These are phyloP conservation scores for Nemotelus nigrinus DNA, from an alignment of 2,888 invertebrate genomes.

Conservation along the genomic window DNA sequence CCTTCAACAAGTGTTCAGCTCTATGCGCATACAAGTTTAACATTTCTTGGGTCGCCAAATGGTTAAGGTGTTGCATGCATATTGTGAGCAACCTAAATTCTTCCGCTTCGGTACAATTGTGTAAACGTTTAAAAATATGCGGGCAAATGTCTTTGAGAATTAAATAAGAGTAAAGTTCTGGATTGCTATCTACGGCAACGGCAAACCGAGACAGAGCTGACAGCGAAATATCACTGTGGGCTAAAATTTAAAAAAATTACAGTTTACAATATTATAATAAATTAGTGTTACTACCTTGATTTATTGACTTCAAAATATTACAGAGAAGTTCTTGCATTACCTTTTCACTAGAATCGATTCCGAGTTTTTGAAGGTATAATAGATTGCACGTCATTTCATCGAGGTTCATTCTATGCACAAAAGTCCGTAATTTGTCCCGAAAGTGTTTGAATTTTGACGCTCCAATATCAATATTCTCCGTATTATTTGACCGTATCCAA, in stretches of 20 bases:
- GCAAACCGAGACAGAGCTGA: conserved; percentile 64
- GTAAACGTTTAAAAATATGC: conserved; percentile 59
- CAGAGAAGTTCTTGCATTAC: conserved; percentile 61
- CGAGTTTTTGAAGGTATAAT: conserved; percentile 66
- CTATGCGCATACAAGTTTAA: conserved; percentile 62
- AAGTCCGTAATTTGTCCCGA: conserved; percentile 21
- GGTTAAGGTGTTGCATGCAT: conserved; percentile 64
- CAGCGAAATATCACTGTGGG: conserved; percentile 57
- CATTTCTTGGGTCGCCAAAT: conserved; percentile 61
- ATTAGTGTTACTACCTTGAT: conserved; percentile 49
- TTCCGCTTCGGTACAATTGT: conserved; percentile 59
- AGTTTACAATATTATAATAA: not conserved
- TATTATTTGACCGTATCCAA: not conserved
- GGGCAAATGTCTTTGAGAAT: conserved; percentile 63
- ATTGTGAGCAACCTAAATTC: conserved; percentile 65
- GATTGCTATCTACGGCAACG: conserved; percentile 62
- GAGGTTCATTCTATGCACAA: conserved; percentile 59
- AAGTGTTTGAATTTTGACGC: not conserved
- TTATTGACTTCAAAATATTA: conserved; percentile 56
- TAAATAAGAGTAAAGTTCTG: conserved; percentile 62
- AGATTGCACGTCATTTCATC: conserved; percentile 64
- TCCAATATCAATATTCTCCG: no score
- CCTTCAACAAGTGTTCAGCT: conserved; percentile 59
- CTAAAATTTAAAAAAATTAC: conserved; percentile 47
- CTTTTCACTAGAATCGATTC: conserved; percentile 59